Base-by-base conservation (phyloP, 2,888 invertebrate genomes). In the Carterocephalus palaemon region DNA sequence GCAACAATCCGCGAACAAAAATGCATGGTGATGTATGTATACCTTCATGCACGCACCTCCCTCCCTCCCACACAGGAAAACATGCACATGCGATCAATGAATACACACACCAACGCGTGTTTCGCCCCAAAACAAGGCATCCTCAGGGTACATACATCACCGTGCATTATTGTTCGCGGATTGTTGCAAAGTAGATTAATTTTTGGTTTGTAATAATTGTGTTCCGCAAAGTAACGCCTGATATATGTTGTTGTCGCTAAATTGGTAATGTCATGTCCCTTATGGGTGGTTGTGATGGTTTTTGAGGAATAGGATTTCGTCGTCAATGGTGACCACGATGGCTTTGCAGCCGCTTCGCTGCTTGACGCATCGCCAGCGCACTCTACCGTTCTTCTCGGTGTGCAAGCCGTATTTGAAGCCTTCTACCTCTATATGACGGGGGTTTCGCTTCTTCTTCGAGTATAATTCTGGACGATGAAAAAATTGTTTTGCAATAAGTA, bases 281-380 rank as follows among this genome's bases (percentile, higher is more conserved):
- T 31, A 12, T 2, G 17, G 28, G 28, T 70, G 67, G n/a, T 56
- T 60, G 46, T 70, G 70, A 1, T 31, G 33, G 8, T 59, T 62
- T 12, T 60, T 62, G 3, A 55, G 23, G 9, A 46, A 52, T 2
- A 62, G 9, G 1, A 69, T 54, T 19, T 46, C 42, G 13, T 59
- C 52, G 12, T 56, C 46, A 0, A 50, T 1, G 0, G 65, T 62
- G 12, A 52, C 23, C 3, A 64, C 42, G 5, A 49, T 37, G 1
- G 65, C 64, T 1, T 46, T 55, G 45, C 67, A 67, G 2, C 57
- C 54, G 2, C 13, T 41, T 22, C 56, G 46, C 8, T 64, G 59
- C 26, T 53, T 56, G 2, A 57, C 49, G 10, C 64, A 64, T 1
- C 62, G 47, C 64, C 64, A 62, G 17, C 62, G 52, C 2, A 48